Base-by-base conservation (phyloP, 2,888 invertebrate species). In the Amphipoea oculea region DNA sequence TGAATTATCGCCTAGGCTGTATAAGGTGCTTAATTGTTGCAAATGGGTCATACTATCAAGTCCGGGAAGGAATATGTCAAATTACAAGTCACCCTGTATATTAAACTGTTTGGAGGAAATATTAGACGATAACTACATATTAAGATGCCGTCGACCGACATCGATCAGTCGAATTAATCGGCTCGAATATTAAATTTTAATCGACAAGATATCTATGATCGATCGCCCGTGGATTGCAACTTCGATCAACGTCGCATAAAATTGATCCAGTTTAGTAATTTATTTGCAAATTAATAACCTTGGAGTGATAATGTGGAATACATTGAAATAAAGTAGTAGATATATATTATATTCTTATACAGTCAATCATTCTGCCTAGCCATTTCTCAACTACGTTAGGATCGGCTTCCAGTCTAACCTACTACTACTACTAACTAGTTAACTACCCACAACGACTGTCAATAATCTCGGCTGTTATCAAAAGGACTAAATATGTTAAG, bases 81-180 rank as follows among this genome's bases (percentile, higher is more conserved):
- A 4, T 48, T 14, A 48, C 14, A 48, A 48, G 14, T 14, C 48
- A 48, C 14, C 5, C 14, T 48, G 23, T 0, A 54, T 54, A 23
- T 20, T 29, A n/a, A 45, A 20, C 20, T 12, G 48, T 6, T 20
- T 4, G 20, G 4, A 29, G 29, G 12, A 68, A 12, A 12, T 29
- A 29, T 6, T 29, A 68, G 29, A 1, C 29, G 20, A 68, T 48
- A 69, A 20, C 68, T 6, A 68, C 1, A 48, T 29, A 48, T 36
- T 36, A 70, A 57, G 5, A 29, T 29, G 17, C 7, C 6, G 17
- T 75, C 57, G 17, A 57, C 7, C 29, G 17, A 48, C 48, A 29
- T 78, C 12, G 57, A 80, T 80, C 48, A 67, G 40, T 48, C 12
- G 23, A 74, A 17, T 68, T 54, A 36, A 77, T 78, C 69, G 57